Evolutionary conservation across 2,888 invertebrate species (phyloP).

Genomic region (Bombylius major): DNA sequence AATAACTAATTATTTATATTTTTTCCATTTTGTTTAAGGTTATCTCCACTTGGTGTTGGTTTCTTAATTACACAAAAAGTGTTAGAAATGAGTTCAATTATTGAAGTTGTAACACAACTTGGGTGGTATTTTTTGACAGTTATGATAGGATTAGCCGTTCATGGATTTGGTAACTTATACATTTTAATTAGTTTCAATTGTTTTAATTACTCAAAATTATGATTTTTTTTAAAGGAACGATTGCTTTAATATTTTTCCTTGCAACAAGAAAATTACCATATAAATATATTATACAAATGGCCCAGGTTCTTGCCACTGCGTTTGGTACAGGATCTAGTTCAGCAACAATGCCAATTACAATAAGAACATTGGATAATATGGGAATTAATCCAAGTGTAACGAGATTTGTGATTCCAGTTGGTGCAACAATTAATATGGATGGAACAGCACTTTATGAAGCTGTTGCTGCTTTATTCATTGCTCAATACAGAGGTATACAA

Average conservation of each 20-base stretch:
- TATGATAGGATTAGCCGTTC: conserved; percentile 76
- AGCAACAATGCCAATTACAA: conserved; percentile 92
- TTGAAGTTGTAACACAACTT: conserved; percentile 69
- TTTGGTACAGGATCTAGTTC: conserved; percentile 93
- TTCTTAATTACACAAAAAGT: conserved; percentile 85
- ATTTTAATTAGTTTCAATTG: background rate
- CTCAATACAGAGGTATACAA: conserved; percentile 73
- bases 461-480: conserved; percentile 94
- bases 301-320: conserved; percentile 86
- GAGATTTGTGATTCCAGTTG: conserved; percentile 91
- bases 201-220: background rate
- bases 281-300: conserved; percentile 65
- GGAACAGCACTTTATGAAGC: conserved; percentile 92
- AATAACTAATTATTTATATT: background rate
- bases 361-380: conserved; percentile 84
- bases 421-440: conserved; percentile 98
- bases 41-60: conserved; percentile 79
- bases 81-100: conserved; percentile 77
- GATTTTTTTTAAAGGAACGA: conserved; percentile 41
- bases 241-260: conserved; percentile 76
- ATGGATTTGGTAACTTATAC: conserved; percentile 54
- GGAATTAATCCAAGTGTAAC: conserved; percentile 82
- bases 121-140: conserved; percentile 92
- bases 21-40: conserved; percentile 43
- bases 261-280: conserved; percentile 74